phyloP scores from a whole-genome alignment of 2,797 vertebrate species.

The Xerus rutilus region DNA sequence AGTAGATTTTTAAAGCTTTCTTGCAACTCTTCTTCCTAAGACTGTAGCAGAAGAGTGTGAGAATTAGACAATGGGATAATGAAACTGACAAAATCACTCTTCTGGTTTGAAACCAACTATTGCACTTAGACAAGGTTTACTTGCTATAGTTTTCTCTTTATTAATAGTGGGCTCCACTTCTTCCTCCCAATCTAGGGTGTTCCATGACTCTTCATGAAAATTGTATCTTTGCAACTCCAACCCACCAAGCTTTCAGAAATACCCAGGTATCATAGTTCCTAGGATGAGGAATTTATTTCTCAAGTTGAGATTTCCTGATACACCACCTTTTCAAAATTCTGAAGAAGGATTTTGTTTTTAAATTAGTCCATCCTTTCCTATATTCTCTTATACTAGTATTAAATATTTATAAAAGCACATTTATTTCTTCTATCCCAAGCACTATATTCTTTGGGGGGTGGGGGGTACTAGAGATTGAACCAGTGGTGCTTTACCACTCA shows the following conservation, averaged over 20 bases:
- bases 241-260: background rate
- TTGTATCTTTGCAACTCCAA: background rate
- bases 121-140: background rate
- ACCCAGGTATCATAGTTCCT: background rate
- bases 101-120: background rate
- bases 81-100: background rate
- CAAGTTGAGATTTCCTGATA: slow-evolving; percentile 2
- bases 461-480: too few species aligned
- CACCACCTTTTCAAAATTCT: background rate
- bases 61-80: background rate
- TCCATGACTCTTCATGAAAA: background rate
- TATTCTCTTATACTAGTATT: slow-evolving; percentile 13
- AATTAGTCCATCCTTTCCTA: background rate
- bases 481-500: too few species aligned
- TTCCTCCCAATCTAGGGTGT: background rate
- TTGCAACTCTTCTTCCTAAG: background rate
- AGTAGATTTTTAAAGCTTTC: background rate
- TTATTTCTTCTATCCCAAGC: too few species aligned
- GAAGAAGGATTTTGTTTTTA: background rate
- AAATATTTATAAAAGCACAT: background rate
- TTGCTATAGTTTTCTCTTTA: background rate
- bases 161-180: background rate
- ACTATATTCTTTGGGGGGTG: too few species aligned
- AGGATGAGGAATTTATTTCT: background rate
- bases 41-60: background rate